Evolutionary conservation across 2,113 vertebrate genomes (phyloP), one percentile per base, ranked within the genome.

Genomic region (Dascyllus trimaculatus): DNA sequence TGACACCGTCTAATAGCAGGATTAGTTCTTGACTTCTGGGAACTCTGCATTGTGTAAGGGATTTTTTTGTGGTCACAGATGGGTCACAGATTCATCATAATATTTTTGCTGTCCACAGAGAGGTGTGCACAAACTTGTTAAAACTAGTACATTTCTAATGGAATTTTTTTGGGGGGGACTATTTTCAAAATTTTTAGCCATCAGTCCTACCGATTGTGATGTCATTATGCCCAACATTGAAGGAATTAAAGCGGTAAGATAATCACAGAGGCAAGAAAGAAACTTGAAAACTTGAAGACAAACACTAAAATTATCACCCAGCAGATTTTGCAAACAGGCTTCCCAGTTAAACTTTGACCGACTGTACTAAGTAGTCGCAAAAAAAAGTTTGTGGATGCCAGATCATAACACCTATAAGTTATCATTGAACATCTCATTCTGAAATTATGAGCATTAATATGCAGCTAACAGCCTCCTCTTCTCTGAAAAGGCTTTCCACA

Each of bases 11-110:
- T 59, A 57, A 59, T 18, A 19, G 48, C 3, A 46, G 45, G 54
- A 63, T 67, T 29, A 70, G 38, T 63, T 64, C 26, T 2, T 53
- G 24, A 49, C 70, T 64, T 74, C 64, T 66, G 51, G 24, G 74
- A 85, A 75, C n/a, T 58, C 2, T 63, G 38, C 52, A 17, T 62
- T 80, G 70, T 68, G 75, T 40, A 57, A 81, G 45, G 21, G 40
- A 8, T 32, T 54, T 49, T 66, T 68, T 2, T 26, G 2, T 10
- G 40, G 40, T 78, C 32, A 85, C 18, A 46, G 24, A 81, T 68
- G 46, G 21, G 35, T 67, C 21, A 84, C 11, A 21, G 5, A 78
- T 63, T n/a, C 38, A 64, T 65, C 43, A 19, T 62, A 9, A 24
- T 4, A 19, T 21, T 35, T 18, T 45, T 40, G 6, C 14, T 52